Base-by-base conservation (phyloP, 2,113 vertebrate species). In the Phylloscopus whistleri region DNA sequence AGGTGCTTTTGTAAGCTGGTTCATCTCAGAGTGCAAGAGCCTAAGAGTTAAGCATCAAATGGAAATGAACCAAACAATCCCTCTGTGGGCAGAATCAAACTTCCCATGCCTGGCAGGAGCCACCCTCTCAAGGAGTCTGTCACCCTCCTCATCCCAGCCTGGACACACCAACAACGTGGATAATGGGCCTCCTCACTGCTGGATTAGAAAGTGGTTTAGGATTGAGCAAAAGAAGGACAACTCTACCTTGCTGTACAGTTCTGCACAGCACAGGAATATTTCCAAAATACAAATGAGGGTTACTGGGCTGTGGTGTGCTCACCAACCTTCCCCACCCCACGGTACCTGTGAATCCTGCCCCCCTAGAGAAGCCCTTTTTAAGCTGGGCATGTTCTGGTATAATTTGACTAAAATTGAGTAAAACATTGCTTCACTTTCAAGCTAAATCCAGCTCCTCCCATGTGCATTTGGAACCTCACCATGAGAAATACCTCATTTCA, bases 131-230 rank as follows among this genome's bases (percentile, higher is more conserved):
- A 76, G 12, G 17, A 33, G 7, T n/a, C 27, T 4, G 0, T 14
- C 48, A 13, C 15, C 4, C 51, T 59, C 58, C 39, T 73, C n/a
- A 52, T 35, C 27, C 22, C 37, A 39, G 21, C 3, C 6, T 4
- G 24, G 28, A 43, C 66, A 51, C 27, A 35, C 23, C 37, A 67
- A 2, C 33, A 15, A 0, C 2, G 13, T 10, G 20, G n/a, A 84
- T 60, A 84, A 67, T 0, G 0, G n/a, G 22, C 23, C 23, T 49
- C 26, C 62, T 78, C 69, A 43, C 6, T 0, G 0, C 4, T 62
- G 41, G 19, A 70, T 59, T 49, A 74, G 43, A 23, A 41, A 39
- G 33, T 19, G 35, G 1, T 59, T 70, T 23, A 75, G 55, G 18
- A 62, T 10, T 74, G 58, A 86, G 28, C 48, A 84, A n/a, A 78